A percentile compares a stretch with the other conserved stretches of the same genome.
Evolutionary conservation across 1,140 invertebrate species (phyloP).

Genomic region (Temnothorax longispinosus): DNA sequence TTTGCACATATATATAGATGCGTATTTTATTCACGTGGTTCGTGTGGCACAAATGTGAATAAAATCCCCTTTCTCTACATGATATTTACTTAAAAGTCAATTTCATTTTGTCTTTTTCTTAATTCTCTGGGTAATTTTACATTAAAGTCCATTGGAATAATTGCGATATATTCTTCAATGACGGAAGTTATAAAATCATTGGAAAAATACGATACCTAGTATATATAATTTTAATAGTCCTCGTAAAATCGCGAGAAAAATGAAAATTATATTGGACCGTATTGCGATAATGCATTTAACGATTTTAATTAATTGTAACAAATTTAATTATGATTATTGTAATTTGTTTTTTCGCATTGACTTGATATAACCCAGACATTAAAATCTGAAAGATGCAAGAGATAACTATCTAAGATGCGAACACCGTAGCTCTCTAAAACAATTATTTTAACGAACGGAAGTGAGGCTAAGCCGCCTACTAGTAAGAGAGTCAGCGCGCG

Average conservation of each 20-base stretch:
- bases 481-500: conserved; percentile 12
- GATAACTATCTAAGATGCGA: not conserved
- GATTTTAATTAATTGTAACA: not conserved
- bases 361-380: not conserved
- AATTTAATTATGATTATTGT: not conserved
- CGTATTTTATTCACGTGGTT: conserved; percentile 6
- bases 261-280: not conserved
- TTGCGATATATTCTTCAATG: not conserved
- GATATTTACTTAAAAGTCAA: not conserved
- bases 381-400: not conserved
- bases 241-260: not conserved
- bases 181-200: not conserved
- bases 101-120: not conserved
- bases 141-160: not conserved
- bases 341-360: not conserved
- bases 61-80: not conserved
- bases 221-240: not conserved
- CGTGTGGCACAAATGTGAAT: not conserved
- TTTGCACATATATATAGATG: conserved; percentile 7
- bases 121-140: not conserved
- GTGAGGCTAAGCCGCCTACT: conserved; percentile 14
- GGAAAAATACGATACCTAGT: not conserved
- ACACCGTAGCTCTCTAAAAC: conserved; percentile 12
- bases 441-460: conserved; percentile 45
- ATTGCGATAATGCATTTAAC: not conserved